Evolutionary conservation across 2,113 vertebrate species (phyloP).

Genomic region (Benitochromis conjunctus): DNA sequence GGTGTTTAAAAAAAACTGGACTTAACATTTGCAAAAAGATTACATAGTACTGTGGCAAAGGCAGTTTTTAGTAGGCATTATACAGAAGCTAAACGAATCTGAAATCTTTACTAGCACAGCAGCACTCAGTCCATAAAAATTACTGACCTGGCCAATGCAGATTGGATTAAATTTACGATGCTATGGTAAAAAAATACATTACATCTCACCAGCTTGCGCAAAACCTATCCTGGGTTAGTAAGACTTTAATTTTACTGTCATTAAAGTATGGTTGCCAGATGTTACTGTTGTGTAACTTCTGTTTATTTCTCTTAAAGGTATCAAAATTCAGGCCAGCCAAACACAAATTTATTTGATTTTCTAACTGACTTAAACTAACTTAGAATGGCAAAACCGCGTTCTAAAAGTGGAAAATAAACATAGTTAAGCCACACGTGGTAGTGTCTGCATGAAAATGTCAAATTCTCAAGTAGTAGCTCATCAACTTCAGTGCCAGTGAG

Average conservation of each 20-base stretch:
- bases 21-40: background rate
- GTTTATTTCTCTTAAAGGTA: background rate
- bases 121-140: background rate
- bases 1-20: background rate
- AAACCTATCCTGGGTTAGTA: background rate
- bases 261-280: background rate
- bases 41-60: background rate
- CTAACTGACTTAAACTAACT: background rate
- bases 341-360: background rate
- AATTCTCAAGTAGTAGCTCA: conserved; percentile 47
- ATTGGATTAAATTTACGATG: background rate
- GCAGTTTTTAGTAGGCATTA: background rate
- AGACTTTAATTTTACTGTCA: background rate
- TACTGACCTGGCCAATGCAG: background rate
- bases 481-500: conserved; percentile 38
- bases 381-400: background rate
- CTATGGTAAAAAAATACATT: background rate
- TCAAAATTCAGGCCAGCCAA: background rate
- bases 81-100: background rate
- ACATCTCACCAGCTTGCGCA: background rate
- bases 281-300: background rate
- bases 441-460: conserved; percentile 47
- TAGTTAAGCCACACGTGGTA: conserved; percentile 10
- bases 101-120: background rate
- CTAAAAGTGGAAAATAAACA: conserved; percentile 14